A percentile compares a stretch with the other conserved stretches of the same genome.
phyloP scores from a whole-genome alignment of 2,797 vertebrate species.

The Carcharodon carcharias region DNA sequence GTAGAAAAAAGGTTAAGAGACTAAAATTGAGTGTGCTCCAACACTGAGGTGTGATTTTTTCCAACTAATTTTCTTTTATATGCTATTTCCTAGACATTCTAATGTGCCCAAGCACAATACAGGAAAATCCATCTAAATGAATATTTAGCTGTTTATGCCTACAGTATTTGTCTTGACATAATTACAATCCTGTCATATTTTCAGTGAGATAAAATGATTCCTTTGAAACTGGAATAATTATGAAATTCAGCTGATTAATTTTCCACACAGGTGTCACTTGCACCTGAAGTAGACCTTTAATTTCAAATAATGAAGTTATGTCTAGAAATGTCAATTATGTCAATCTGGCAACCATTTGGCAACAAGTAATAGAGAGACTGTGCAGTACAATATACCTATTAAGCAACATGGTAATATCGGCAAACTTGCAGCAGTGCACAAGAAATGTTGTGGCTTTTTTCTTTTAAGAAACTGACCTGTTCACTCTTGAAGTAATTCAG shows the following conservation, averaged over 20 bases:
- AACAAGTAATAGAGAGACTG: neutral
- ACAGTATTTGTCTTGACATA: neutral
- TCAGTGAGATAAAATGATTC: neutral
- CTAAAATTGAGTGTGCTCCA: neutral
- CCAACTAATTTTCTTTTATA: neutral
- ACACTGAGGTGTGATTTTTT: neutral
- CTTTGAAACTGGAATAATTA: neutral
- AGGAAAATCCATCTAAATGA: neutral
- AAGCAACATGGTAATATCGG: neutral
- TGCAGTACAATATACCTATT: neutral
- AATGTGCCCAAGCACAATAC: neutral
- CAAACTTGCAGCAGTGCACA: neutral
- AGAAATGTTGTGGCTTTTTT: neutral
- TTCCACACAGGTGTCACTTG: neutral
- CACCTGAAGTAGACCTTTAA: neutral
- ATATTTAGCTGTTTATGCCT: neutral
- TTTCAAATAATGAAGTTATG: neutral
- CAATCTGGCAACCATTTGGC: neutral
- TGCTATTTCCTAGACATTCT: neutral
- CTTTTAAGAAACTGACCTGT: neutral
- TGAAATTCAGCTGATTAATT: neutral
- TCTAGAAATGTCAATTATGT: neutral
- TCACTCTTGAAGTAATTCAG: neutral
- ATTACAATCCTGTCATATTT: neutral
- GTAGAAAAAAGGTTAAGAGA: neutral